Evolutionary conservation across 2,797 vertebrate species (phyloP).

Genomic region (Hypotaenidia okinawae): DNA sequence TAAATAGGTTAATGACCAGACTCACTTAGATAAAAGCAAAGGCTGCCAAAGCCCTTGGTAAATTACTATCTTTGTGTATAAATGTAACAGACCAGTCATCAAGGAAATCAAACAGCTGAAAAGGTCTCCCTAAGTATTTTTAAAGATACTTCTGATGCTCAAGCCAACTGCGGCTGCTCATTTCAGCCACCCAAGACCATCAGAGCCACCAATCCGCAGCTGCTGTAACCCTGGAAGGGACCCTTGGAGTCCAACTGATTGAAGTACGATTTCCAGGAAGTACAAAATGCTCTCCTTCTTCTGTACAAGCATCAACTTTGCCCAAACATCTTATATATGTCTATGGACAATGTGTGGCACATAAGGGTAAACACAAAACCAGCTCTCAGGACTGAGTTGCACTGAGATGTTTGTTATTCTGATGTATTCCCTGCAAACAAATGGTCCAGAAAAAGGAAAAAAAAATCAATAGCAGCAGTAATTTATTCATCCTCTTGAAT

Average conservation of each 20-base stretch:
- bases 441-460: slow-evolving; percentile 18
- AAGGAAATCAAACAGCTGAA: neutral
- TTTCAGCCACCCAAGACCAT: neutral
- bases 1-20: slow-evolving; percentile 15
- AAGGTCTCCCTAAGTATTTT: neutral
- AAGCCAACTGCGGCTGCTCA: neutral
- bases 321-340: neutral
- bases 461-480: slow-evolving; percentile 29
- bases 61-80: neutral
- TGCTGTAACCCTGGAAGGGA: neutral
- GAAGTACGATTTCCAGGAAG: neutral
- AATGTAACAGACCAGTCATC: neutral
- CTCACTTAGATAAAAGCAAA: neutral
- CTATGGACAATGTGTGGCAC: neutral
- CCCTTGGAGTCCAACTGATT: neutral
- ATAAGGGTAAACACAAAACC: neutral
- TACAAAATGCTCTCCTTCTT: neutral
- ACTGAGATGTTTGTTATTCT: neutral
- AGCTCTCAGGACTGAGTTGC: neutral
- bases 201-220: neutral
- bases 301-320: neutral
- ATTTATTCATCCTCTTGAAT: slow-evolving; percentile 27
- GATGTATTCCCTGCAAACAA: neutral
- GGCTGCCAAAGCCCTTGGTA: neutral
- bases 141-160: neutral